These are phyloP conservation scores for Drosophila punjabiensis DNA, from an alignment of 1,140 invertebrate species.

Conservation along the genomic window DNA sequence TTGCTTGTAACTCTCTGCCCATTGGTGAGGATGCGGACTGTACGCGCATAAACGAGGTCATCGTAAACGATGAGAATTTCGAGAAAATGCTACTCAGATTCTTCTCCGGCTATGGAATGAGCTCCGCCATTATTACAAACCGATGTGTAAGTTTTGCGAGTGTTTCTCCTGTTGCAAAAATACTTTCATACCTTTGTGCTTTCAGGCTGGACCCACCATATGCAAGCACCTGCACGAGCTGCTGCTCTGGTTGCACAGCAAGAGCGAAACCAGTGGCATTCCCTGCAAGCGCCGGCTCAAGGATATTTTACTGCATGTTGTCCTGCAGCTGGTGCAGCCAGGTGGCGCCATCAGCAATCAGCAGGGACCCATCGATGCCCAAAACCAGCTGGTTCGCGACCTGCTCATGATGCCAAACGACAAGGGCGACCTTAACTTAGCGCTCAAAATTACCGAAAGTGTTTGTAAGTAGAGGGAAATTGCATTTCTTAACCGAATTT, in stretches of 20 bases:
- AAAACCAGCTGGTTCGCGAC: conserved; percentile 90
- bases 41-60: conserved; percentile 87
- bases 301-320: conserved; percentile 89
- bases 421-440: conserved; percentile 90
- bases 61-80: conserved; percentile 90
- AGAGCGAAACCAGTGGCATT: conserved; percentile 88
- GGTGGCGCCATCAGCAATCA: conserved; percentile 90
- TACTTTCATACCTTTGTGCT: background rate
- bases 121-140: conserved; percentile 77
- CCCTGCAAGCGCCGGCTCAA: conserved; percentile 89
- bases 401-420: conserved; percentile 89
- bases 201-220: conserved; percentile 91
- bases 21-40: conserved; percentile 72
- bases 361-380: conserved; percentile 93
- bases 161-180: background rate
- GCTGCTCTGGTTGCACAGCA: conserved; percentile 89
- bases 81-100: conserved; percentile 91
- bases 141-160: conserved; percentile 67
- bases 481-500: background rate
- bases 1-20: conserved; percentile 86
- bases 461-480: conserved; percentile 86
- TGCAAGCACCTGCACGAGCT: conserved; percentile 91
- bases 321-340: conserved; percentile 90
- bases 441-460: conserved; percentile 91
- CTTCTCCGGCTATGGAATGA: conserved; percentile 89